Percentiles rank a stretch among this genome's conserved stretches.
These are phyloP conservation scores for Germaria angustata DNA, from an alignment of 2,888 invertebrate genomes.

Conservation along the genomic window DNA sequence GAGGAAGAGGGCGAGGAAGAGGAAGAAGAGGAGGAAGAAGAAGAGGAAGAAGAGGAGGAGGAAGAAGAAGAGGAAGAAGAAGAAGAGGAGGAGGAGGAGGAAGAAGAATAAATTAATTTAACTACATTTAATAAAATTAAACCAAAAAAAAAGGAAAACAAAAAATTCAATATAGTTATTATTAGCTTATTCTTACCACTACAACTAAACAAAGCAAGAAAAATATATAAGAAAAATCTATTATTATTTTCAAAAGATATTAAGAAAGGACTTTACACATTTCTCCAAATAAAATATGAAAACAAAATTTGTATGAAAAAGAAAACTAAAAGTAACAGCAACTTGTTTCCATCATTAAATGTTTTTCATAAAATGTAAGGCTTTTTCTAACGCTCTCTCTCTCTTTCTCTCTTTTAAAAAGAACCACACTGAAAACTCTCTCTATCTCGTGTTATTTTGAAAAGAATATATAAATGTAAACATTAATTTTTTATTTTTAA, in stretches of 20 bases:
- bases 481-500: slow-evolving; percentile 66
- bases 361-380: slow-evolving; percentile 54
- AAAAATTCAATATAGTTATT: slow-evolving; percentile 75
- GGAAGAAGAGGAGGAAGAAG: slow-evolving; percentile 83
- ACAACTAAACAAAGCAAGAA: slow-evolving; percentile 45
- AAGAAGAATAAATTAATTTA: slow-evolving; percentile 78
- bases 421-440: slow-evolving; percentile 18
- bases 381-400: slow-evolving; percentile 60
- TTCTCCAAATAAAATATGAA: slow-evolving; percentile 68
- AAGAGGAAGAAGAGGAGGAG: slow-evolving; percentile 81
- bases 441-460: slow-evolving; percentile 67
- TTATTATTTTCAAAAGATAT: slow-evolving; percentile 52
- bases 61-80: slow-evolving; percentile 80
- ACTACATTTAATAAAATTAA: slow-evolving; percentile 73
- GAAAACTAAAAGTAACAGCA: slow-evolving; percentile 50
- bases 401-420: slow-evolving; percentile 55
- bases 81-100: slow-evolving; percentile 78
- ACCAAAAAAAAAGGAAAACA: slow-evolving; percentile 75
- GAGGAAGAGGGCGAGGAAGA: slow-evolving; percentile 86
- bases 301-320: slow-evolving; percentile 65
- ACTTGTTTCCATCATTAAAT: slow-evolving; percentile 34
- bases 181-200: slow-evolving; percentile 76
- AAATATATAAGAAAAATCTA: slow-evolving; percentile 47
- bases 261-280: slow-evolving; percentile 61
- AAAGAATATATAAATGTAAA: slow-evolving; percentile 56